Conservation (phyloP, 1,140 invertebrate species). For the Chironomus striatipennis region DNA sequence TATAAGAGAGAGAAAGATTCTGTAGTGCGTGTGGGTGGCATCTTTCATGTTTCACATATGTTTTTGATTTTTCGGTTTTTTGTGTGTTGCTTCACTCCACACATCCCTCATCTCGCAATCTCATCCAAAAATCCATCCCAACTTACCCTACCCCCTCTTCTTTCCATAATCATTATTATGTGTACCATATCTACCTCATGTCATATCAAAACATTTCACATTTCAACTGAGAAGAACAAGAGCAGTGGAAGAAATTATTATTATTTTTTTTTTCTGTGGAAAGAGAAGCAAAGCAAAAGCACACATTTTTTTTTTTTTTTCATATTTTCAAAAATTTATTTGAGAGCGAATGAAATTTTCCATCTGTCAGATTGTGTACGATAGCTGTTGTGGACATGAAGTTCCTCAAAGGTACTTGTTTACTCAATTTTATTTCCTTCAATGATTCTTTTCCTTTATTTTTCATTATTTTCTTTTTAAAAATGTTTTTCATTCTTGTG, state of each 20-base stretch:
- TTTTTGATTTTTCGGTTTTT: constrained; percentile 9
- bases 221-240: background rate
- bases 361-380: constrained; percentile 15
- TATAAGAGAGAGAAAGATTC: background rate
- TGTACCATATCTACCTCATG: background rate
- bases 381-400: constrained; percentile 3
- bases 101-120: background rate
- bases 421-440: constrained; percentile 18
- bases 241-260: no score
- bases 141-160: background rate
- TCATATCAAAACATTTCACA: background rate
- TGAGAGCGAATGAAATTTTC: constrained; percentile 11
- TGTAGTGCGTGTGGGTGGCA: background rate
- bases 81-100: background rate
- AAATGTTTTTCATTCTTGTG: no score
- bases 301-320: no score
- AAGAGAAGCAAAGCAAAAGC: background rate
- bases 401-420: constrained; percentile 20
- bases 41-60: constrained; percentile 13
- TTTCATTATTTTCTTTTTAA: no score
- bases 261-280: no score
- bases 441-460: no score
- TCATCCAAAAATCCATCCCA: background rate
- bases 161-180: no score
- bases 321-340: no score